phyloP scores from a whole-genome alignment of 2,888 invertebrate genomes.

The Flabesymbios commensalis region DNA sequence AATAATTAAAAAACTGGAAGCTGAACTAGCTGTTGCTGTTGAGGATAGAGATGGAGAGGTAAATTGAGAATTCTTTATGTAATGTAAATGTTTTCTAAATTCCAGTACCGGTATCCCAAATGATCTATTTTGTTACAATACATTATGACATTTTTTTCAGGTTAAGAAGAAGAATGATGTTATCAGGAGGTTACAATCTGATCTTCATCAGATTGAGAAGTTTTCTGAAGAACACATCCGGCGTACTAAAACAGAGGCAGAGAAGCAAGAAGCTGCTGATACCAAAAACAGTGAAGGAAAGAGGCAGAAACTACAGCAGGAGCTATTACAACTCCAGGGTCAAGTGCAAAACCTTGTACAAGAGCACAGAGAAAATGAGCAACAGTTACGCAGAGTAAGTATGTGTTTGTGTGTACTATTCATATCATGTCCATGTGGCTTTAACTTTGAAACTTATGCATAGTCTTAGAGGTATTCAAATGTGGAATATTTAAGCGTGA shows the following conservation, averaged over 20 bases:
- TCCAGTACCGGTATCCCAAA: neutral
- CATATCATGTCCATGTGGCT: too few relatives aligned
- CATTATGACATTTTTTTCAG: too few relatives aligned
- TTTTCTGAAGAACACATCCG: slow-evolving; percentile 58
- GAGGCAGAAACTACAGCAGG: slow-evolving; percentile 50
- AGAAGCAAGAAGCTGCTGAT: slow-evolving; percentile 58
- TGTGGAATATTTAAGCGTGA: neutral
- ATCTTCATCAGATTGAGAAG: slow-evolving; percentile 59
- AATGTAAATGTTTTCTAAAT: neutral
- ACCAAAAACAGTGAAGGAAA: slow-evolving; percentile 59
- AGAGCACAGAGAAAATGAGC: slow-evolving; percentile 58
- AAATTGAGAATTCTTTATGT: too few relatives aligned
- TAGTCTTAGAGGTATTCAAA: neutral
- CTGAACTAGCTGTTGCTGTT: slow-evolving; percentile 51
- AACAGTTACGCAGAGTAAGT: slow-evolving; percentile 53
- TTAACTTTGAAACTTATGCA: neutral
- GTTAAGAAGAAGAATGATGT: slow-evolving; percentile 59
- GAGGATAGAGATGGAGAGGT: slow-evolving; percentile 60
- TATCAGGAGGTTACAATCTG: slow-evolving; percentile 55
- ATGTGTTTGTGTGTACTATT: neutral
- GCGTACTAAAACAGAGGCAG: slow-evolving; percentile 57
- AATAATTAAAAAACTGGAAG: slow-evolving; percentile 56
- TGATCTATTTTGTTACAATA: too few relatives aligned
- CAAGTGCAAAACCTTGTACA: slow-evolving; percentile 51
- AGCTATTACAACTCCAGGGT: slow-evolving; percentile 49